Base-by-base conservation (phyloP, 64 coral and sea anemone genomes). In the Cladopsammia gracilis region DNA sequence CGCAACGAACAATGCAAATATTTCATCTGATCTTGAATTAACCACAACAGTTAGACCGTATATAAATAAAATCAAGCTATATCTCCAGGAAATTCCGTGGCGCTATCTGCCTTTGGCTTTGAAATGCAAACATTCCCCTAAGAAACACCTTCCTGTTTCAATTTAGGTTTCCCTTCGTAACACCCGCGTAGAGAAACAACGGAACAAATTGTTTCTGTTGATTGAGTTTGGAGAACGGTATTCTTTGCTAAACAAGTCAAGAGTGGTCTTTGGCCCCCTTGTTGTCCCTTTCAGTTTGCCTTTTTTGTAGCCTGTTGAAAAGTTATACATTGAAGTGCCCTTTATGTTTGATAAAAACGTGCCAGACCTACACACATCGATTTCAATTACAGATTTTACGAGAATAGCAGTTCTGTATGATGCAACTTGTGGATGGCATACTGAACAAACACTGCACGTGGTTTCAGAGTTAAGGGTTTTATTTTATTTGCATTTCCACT, bases 401-500 rank as follows among this genome's bases (percentile, higher is more conserved):
- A 34, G 34, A 34, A 34, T 34, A 34, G 34, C 34, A 34, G 34
- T 34, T 34, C 34, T 34, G 34, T 34, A 34, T 34, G 34, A 34
- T 1, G 34, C 34, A 34, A 34, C 34, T 34, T 34, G 34, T 34
- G 34, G 34, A 34, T 34, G n/a, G n/a, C n/a, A n/a, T n/a, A 66
- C 9, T n/a, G 67, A 82, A 67, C 61, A 67, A 84, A 84, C 61
- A 84, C 34, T 7, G 3, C 2, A 49, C 6, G 7, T 3, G 8
- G 4, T 20, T n/a, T 9, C 3, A 47, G 46, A 13, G 16, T 62
- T 44, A 82, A 84, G 45, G 44, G 43, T 84, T 65, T 66, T 66
- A 16, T 67, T 13, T 84, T 84, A 46, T 84, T 68, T 67, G 62
- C 61, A 2, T 84, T 67, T 84, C 18, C 43, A 49, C 60, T 67